A percentile compares a stretch with the other conserved stretches of the same genome.
Evolutionary conservation across 2,888 invertebrate species (phyloP).

Genomic region (Tolmerus cingulatus): DNA sequence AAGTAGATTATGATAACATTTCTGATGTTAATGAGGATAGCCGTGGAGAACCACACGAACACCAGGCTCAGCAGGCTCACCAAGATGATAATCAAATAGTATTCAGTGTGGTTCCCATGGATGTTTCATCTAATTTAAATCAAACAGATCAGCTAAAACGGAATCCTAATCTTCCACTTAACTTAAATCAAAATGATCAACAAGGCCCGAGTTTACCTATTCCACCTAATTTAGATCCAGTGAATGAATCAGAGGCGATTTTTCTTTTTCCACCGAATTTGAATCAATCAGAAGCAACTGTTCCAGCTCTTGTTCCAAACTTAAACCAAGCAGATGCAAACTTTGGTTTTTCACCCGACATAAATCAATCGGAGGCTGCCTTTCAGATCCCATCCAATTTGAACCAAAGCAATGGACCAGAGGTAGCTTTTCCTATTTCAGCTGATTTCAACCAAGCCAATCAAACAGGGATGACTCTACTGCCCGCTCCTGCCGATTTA

Average conservation of each 20-base stretch:
- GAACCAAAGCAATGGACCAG: not conserved
- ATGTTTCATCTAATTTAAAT: not conserved
- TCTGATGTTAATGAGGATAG: not conserved
- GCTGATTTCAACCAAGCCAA: not conserved
- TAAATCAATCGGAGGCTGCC: not conserved
- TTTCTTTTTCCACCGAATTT: not conserved
- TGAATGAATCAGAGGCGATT: not conserved
- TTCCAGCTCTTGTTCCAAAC: not conserved
- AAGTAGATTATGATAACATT: not conserved
- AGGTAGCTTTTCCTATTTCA: not conserved
- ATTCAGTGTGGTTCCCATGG: not conserved
- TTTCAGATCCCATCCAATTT: not conserved
- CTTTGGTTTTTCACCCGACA: not conserved
- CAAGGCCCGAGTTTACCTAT: not conserved
- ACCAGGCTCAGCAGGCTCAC: not conserved
- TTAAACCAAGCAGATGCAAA: not conserved
- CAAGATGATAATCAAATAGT: not conserved
- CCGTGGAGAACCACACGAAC: not conserved
- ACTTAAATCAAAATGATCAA: not conserved
- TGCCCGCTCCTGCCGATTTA: too few species aligned
- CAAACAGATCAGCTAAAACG: not conserved
- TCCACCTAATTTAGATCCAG: not conserved
- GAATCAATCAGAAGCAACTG: not conserved
- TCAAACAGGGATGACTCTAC: too few species aligned
- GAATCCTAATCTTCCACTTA: not conserved